These are phyloP conservation scores for Anolis carolinensis DNA, from an alignment of 2,113 vertebrate genomes.

Conservation along the genomic window DNA sequence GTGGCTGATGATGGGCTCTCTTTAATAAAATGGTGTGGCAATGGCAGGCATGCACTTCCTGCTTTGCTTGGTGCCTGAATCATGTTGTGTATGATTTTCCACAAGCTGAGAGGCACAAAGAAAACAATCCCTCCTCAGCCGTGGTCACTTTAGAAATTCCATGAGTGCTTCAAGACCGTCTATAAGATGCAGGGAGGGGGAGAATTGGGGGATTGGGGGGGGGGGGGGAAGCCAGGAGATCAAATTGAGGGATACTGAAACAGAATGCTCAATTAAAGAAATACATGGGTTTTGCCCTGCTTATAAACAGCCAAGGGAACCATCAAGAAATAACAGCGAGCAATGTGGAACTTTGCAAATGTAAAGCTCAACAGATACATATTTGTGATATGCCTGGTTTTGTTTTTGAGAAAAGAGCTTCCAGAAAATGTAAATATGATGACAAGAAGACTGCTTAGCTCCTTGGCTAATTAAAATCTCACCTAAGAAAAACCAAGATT, in stretches of 20 bases:
- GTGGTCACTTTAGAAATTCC: conserved; percentile 21
- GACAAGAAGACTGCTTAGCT: neutral
- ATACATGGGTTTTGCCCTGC: neutral
- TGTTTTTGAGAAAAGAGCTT: neutral
- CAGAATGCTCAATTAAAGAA: neutral
- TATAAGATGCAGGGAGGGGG: neutral
- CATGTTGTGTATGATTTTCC: neutral
- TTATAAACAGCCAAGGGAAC: neutral
- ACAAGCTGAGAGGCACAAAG: neutral
- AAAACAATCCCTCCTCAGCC: conserved; percentile 13
- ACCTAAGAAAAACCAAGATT: neutral
- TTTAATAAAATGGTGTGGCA: conserved; percentile 41
- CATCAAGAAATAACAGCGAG: neutral
- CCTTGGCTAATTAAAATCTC: neutral
- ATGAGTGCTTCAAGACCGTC: neutral
- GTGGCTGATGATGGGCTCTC: conserved; percentile 30
- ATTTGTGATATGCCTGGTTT: too few species aligned
- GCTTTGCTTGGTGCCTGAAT: neutral
- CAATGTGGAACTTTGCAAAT: neutral
- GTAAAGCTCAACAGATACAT: too few species aligned
- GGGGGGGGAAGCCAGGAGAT: neutral
- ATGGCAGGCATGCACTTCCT: neutral
- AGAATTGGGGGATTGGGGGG: neutral
- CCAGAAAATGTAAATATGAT: neutral
- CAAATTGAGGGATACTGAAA: neutral